Evolutionary conservation across 2,888 invertebrate genomes (phyloP).

Genomic region (Opisthograptis luteolata): DNA sequence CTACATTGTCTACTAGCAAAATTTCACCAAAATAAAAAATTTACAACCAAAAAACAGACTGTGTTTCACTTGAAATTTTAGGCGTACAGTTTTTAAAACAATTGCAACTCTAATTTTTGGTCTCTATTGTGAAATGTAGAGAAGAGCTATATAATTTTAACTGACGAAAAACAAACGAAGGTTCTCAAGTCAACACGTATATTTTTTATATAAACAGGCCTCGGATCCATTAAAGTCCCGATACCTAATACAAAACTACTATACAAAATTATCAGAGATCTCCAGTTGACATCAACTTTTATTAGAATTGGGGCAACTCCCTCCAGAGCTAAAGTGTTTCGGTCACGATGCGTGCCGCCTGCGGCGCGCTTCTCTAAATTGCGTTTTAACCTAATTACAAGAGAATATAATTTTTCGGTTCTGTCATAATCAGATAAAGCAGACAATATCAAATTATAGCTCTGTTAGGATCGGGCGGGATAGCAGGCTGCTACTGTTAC

Average conservation of each 20-base stretch:
- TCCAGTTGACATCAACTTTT: conserved; percentile 27
- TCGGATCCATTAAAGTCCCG: too few species aligned
- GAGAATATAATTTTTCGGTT: conserved; percentile 83
- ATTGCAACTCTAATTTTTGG: too few species aligned
- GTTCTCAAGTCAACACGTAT: too few species aligned
- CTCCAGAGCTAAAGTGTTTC: conserved; percentile 46
- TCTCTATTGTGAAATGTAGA: too few species aligned
- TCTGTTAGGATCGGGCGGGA: conserved; percentile 69
- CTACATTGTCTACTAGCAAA: too few species aligned
- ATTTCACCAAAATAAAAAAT: too few species aligned
- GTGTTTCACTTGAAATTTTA: too few species aligned
- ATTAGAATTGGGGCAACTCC: conserved; percentile 28
- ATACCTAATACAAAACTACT: neutral
- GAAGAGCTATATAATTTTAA: too few species aligned
- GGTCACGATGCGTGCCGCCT: conserved; percentile 65
- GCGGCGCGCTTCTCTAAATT: conserved; percentile 79
- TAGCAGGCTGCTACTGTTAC: conserved; percentile 41
- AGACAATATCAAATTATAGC: conserved; percentile 78
- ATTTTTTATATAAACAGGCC: too few species aligned
- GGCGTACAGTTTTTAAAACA: too few species aligned
- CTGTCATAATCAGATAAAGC: conserved; percentile 78
- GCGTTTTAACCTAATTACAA: conserved; percentile 82
- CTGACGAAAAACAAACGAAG: too few species aligned
- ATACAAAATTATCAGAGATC: conserved; percentile 17
- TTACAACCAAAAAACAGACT: too few species aligned